phyloP scores from a whole-genome alignment of 2,888 invertebrate species.

The Biston stratarius region DNA sequence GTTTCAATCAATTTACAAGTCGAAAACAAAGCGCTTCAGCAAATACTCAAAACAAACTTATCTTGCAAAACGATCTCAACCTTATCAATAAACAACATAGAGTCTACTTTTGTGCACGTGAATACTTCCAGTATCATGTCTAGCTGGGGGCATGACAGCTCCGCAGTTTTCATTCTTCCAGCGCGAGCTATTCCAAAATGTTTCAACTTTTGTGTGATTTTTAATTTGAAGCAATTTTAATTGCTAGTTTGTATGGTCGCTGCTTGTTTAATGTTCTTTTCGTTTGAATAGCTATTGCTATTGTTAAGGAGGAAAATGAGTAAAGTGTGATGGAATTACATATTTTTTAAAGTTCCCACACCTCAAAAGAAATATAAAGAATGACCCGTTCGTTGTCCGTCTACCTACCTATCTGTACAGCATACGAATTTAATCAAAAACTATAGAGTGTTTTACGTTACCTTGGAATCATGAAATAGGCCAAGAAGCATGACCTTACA shows the following conservation, averaged over 20 bases:
- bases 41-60: constrained; percentile 56
- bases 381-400: no score
- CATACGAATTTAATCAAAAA: no score
- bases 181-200: constrained; percentile 36
- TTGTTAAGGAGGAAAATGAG: constrained; percentile 17
- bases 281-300: constrained; percentile 33
- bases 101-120: constrained; percentile 37
- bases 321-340: constrained; percentile 10
- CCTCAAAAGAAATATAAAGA: no score
- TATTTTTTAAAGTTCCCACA: background rate
- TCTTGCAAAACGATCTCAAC: constrained; percentile 16
- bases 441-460: no score
- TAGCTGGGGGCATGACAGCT: constrained; percentile 58
- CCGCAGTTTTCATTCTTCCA: constrained; percentile 64
- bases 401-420: no score
- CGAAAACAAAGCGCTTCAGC: constrained; percentile 68
- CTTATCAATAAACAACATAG: constrained; percentile 36
- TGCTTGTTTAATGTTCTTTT: constrained; percentile 38
- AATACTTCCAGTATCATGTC: constrained; percentile 57
- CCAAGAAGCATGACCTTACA: no score
- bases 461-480: no score
- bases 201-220: constrained; percentile 51
- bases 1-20: constrained; percentile 81
- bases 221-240: constrained; percentile 48
- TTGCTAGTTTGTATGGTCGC: constrained; percentile 43